A percentile compares a stretch with the other conserved stretches of the same genome.
These are phyloP conservation scores for Abscondita cerata DNA, from an alignment of 2,888 invertebrate species.

Conservation along the genomic window DNA sequence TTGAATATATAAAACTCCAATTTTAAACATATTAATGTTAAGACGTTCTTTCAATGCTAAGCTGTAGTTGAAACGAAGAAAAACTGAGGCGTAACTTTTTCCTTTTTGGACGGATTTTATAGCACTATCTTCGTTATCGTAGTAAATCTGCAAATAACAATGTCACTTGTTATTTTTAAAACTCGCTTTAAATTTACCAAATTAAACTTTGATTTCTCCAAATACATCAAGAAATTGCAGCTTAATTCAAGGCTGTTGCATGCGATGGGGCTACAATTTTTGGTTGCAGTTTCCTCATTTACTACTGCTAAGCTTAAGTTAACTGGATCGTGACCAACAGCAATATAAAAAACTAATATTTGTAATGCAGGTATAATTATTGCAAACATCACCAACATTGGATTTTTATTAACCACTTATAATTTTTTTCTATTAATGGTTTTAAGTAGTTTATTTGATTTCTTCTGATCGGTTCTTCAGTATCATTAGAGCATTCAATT, in stretches of 20 bases:
- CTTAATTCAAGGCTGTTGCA: slow-evolving; percentile 75
- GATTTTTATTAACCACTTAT: background rate
- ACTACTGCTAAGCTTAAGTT: slow-evolving; percentile 80
- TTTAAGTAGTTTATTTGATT: background rate
- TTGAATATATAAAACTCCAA: slow-evolving; percentile 67
- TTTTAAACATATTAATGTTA: slow-evolving; percentile 63
- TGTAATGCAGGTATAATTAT: slow-evolving; percentile 85
- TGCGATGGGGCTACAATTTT: slow-evolving; percentile 53
- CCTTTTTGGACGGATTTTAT: slow-evolving; percentile 72
- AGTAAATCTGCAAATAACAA: slow-evolving; percentile 55
- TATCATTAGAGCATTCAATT: no score
- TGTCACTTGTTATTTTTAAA: slow-evolving; percentile 33
- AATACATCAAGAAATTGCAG: slow-evolving; percentile 76
- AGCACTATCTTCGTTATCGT: slow-evolving; percentile 64
- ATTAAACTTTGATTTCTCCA: slow-evolving; percentile 70
- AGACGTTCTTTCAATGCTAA: slow-evolving; percentile 64
- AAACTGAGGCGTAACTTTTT: slow-evolving; percentile 77
- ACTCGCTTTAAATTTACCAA: slow-evolving; percentile 67
- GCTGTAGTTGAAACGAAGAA: slow-evolving; percentile 80
- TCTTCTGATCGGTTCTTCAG: background rate
- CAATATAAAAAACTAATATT: slow-evolving; percentile 85
- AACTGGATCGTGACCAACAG: slow-evolving; percentile 86
- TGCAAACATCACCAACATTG: slow-evolving; percentile 71
- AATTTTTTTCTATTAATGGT: background rate
- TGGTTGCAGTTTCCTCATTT: slow-evolving; percentile 72